Conservation (phyloP, 2,113 vertebrate species). For the Morone chrysops region DNA sequence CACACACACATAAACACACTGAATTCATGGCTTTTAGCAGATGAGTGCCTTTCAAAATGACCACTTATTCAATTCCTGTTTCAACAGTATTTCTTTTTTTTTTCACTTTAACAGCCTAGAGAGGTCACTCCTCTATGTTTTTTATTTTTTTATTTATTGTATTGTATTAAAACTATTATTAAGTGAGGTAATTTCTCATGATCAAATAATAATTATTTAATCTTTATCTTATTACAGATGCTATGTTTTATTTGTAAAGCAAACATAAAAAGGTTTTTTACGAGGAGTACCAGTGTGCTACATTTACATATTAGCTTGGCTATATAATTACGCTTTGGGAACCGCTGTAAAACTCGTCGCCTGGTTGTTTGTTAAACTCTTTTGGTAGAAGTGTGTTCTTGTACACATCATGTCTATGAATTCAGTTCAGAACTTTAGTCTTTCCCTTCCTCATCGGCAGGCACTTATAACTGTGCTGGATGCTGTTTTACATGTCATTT, state of each 20-base stretch:
- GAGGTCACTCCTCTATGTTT: constrained; percentile 45
- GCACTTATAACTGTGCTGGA: constrained; percentile 53
- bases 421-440: constrained; percentile 33
- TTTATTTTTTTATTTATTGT: constrained; percentile 71
- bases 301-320: constrained; percentile 54
- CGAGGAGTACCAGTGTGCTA: constrained; percentile 48
- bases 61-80: constrained; percentile 88
- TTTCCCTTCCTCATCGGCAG: constrained; percentile 16
- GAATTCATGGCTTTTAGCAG: constrained; percentile 90
- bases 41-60: constrained; percentile 98
- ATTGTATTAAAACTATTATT: constrained; percentile 63
- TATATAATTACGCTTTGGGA: constrained; percentile 58
- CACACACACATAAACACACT: constrained; percentile 79
- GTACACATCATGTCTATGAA: constrained; percentile 41
- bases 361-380: constrained; percentile 30
- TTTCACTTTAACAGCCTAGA: constrained; percentile 54
- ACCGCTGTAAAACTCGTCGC: constrained; percentile 37
- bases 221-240: constrained; percentile 71
- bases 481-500: constrained; percentile 54
- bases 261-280: constrained; percentile 51
- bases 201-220: constrained; percentile 81
- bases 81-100: constrained; percentile 66
- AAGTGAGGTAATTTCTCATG: constrained; percentile 70
- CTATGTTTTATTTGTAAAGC: constrained; percentile 71
- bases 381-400: constrained; percentile 40